Conservation (phyloP, 1,140 invertebrate species). For the Tetragonula clypearis region DNA sequence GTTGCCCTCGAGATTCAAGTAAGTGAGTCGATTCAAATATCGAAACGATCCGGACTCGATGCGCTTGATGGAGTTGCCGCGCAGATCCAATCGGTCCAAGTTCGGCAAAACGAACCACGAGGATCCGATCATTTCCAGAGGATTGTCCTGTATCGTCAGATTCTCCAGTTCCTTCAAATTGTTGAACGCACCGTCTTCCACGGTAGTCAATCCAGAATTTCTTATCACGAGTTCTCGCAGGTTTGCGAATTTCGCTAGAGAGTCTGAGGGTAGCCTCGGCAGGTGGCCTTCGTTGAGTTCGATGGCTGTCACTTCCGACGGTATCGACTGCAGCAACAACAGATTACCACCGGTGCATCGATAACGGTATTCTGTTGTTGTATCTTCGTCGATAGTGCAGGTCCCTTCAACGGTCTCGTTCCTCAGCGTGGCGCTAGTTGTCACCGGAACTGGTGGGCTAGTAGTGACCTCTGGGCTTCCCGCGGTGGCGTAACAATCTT, state of each 20-base stretch:
- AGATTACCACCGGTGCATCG: conserved; percentile 64
- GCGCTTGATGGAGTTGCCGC: conserved; percentile 67
- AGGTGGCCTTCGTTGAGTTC: conserved; percentile 67
- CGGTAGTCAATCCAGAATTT: conserved; percentile 62
- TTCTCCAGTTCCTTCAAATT: conserved; percentile 53
- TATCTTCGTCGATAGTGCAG: conserved; percentile 22
- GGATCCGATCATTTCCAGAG: conserved; percentile 54
- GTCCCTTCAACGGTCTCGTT: conserved; percentile 25
- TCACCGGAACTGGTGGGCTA: not conserved
- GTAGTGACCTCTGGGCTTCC: not conserved
- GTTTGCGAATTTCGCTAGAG: conserved; percentile 58
- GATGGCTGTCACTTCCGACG: conserved; percentile 55
- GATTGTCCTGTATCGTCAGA: conserved; percentile 68
- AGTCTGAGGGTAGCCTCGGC: conserved; percentile 39
- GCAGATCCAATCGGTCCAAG: conserved; percentile 65
- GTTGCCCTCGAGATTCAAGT: conserved; percentile 71
- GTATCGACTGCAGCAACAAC: conserved; percentile 53
- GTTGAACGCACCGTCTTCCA: conserved; percentile 62
- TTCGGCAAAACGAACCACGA: conserved; percentile 62
- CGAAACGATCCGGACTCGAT: conserved; percentile 65
- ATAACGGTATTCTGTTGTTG: conserved; percentile 42
- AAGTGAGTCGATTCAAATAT: conserved; percentile 53
- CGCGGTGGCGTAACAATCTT: conserved; percentile 53
- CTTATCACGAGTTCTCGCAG: conserved; percentile 62
- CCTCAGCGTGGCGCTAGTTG: conserved; percentile 1